Percentiles rank a stretch among this genome's conserved stretches.
Conservation (phyloP, 1,140 invertebrate species). For the Drosophila fuyamai region DNA sequence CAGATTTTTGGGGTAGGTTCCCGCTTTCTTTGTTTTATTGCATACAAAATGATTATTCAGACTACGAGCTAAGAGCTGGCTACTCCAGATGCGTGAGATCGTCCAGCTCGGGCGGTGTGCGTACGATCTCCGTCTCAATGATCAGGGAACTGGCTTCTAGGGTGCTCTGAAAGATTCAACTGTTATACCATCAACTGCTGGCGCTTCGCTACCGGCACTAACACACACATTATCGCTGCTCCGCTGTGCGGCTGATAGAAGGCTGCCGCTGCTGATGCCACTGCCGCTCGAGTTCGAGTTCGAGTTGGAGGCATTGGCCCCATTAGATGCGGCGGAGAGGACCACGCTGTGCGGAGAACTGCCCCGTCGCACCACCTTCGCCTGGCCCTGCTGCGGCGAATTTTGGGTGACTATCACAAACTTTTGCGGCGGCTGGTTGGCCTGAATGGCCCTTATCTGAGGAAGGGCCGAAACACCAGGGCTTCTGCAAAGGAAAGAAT, state of each 20-base stretch:
- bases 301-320: constrained; percentile 58
- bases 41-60: constrained; percentile 17
- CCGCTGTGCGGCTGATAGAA: constrained; percentile 27
- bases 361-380: constrained; percentile 68
- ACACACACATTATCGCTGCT: constrained; percentile 76
- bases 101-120: constrained; percentile 73
- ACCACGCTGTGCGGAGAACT: constrained; percentile 75
- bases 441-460: constrained; percentile 72
- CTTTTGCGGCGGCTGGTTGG: constrained; percentile 67
- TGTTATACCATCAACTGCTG: constrained; percentile 48
- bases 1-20: constrained; percentile 34
- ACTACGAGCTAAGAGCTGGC: constrained; percentile 29
- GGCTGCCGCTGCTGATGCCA: constrained; percentile 22
- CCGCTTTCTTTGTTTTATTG: constrained; percentile 46
- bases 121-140: constrained; percentile 80
- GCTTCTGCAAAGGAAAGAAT: constrained; percentile 40
- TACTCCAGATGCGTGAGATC: constrained; percentile 82
- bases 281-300: constrained; percentile 58
- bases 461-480: constrained; percentile 74
- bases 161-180: constrained; percentile 72
- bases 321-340: constrained; percentile 62
- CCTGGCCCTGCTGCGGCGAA: constrained; percentile 58
- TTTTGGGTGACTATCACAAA: constrained; percentile 79
- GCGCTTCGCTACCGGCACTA: constrained; percentile 58
- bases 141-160: constrained; percentile 78